phyloP scores from a whole-genome alignment of 30 jellyfish, hydroid and myxozoan species.

The Haliclystus octoradiatus region DNA sequence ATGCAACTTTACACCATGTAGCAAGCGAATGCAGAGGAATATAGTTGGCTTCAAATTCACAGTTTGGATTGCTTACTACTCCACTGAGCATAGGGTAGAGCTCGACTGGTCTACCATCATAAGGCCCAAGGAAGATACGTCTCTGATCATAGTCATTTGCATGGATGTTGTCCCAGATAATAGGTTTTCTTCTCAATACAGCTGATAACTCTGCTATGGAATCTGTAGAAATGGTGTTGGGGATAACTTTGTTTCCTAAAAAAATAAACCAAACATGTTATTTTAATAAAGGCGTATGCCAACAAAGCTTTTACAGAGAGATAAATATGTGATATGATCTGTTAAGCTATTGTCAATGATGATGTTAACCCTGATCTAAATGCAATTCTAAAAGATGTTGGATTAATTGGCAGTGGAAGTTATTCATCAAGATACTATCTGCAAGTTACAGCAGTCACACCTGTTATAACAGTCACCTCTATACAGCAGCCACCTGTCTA shows the following conservation, averaged over 20 bases:
- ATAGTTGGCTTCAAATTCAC: conserved; percentile 92
- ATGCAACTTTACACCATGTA: conserved; percentile 67
- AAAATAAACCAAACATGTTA: neutral
- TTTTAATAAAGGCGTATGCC: too few species aligned
- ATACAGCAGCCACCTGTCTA: too few species aligned
- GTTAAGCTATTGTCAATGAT: too few species aligned
- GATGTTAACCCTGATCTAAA: too few species aligned
- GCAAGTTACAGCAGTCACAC: neutral
- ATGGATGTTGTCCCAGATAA: conserved; percentile 96
- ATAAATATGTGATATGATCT: too few species aligned
- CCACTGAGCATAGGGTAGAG: conserved; percentile 61
- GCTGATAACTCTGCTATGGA: conserved; percentile 48
- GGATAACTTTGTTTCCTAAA: conserved; percentile 78
- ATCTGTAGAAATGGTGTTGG: conserved; percentile 56
- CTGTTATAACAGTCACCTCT: too few species aligned
- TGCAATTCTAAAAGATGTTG: neutral
- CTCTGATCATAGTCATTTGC: conserved; percentile 98
- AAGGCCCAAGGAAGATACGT: conserved; percentile 95
- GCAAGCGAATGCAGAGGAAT: conserved; percentile 74
- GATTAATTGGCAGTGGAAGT: neutral
- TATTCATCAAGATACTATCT: neutral
- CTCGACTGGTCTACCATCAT: conserved; percentile 80
- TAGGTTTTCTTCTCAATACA: conserved; percentile 83
- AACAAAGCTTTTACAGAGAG: too few species aligned
- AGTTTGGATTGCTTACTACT: conserved; percentile 88